These are phyloP conservation scores for Siniperca knerii DNA, from an alignment of 2,113 vertebrate species.

Conservation along the genomic window DNA sequence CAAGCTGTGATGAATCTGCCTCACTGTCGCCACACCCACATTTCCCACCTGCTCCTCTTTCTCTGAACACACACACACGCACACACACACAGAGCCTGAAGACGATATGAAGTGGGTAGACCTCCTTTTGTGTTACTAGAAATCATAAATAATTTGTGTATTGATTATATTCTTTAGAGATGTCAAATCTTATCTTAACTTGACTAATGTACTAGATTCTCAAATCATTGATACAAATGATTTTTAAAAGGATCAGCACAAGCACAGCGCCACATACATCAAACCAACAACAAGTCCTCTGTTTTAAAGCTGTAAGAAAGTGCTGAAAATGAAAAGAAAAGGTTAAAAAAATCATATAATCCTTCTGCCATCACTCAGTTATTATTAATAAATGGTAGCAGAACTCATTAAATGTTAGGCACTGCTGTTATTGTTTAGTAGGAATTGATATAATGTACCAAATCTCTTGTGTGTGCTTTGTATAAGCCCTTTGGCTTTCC, in stretches of 20 bases:
- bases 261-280: background rate
- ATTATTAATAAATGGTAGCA: background rate
- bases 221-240: too few relatives aligned
- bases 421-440: background rate
- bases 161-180: background rate
- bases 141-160: constrained; percentile 6
- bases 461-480: background rate
- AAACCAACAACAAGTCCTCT: background rate
- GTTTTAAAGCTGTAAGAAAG: background rate
- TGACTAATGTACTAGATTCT: background rate
- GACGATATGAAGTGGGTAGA: background rate
- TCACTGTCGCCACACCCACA: constrained; percentile 44
- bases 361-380: background rate
- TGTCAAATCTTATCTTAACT: background rate
- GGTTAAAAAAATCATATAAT: background rate
- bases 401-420: background rate
- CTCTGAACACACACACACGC: constrained; percentile 26
- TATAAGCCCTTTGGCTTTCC: background rate
- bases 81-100: constrained; percentile 14
- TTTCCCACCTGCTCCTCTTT: constrained; percentile 61
- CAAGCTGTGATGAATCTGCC: constrained; percentile 73
- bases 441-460: background rate
- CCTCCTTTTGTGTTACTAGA: background rate
- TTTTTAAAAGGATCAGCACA: background rate
- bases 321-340: background rate